Percentiles rank a stretch among this genome's conserved stretches.
phyloP scores from a whole-genome alignment of 2,888 invertebrate species.

The Cancer borealis region DNA sequence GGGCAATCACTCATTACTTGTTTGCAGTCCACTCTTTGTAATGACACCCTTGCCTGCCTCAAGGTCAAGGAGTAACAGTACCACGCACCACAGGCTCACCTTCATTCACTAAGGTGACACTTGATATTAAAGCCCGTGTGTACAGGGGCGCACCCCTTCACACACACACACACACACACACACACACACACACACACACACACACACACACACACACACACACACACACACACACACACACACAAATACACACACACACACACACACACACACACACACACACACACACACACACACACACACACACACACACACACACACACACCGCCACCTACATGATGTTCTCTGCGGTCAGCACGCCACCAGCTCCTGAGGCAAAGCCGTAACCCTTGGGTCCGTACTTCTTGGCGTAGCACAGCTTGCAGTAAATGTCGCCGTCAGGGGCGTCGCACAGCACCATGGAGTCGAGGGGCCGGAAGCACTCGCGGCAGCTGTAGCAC shows the following conservation, averaged over 20 bases:
- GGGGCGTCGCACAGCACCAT: conserved; percentile 95
- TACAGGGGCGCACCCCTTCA: not conserved
- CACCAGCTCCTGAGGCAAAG: conserved; percentile 93
- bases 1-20: too few species aligned
- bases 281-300: not conserved
- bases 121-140: not conserved
- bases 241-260: not conserved
- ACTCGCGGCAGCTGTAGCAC: conserved; percentile 81
- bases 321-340: conserved; percentile 71
- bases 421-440: conserved; percentile 95
- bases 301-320: not conserved
- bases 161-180: not conserved
- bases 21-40: too few species aligned
- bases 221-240: not conserved
- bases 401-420: conserved; percentile 92
- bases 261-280: not conserved
- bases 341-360: conserved; percentile 84
- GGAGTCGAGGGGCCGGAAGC: conserved; percentile 93
- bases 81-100: too few species aligned
- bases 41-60: too few species aligned
- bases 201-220: not conserved
- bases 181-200: conserved; percentile 12
- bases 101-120: too few species aligned
- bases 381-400: conserved; percentile 94
- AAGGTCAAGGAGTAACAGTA: too few species aligned